Percentiles rank a stretch among this genome's conserved stretches.
Conservation (phyloP, 1,140 invertebrate species). For the Oscheius sp. region DNA sequence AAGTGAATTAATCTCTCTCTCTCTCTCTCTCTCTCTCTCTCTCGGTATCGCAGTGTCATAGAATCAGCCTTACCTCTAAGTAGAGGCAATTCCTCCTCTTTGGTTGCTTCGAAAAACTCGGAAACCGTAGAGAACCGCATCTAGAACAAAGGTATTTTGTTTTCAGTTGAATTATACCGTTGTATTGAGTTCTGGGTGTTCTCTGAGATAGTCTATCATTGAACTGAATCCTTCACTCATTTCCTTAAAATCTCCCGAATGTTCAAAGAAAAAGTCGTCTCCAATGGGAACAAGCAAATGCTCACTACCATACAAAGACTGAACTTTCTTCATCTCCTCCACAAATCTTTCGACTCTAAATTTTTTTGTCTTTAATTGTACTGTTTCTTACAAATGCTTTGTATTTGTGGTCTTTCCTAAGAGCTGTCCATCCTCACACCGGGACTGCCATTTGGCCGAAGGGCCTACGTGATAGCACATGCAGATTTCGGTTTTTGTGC, state of each 20-base stretch:
- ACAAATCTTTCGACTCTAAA: constrained; percentile 28
- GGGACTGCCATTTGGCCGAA: constrained; percentile 18
- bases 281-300: constrained; percentile 38
- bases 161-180: constrained; percentile 12
- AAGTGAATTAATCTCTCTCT: constrained; percentile 66
- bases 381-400: neutral
- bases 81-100: constrained; percentile 41
- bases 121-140: constrained; percentile 78
- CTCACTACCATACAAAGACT: constrained; percentile 25
- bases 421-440: neutral
- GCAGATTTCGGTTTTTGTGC: constrained; percentile 23
- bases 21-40: too few species aligned
- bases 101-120: constrained; percentile 80
- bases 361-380: too few species aligned
- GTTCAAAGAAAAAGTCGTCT: constrained; percentile 42
- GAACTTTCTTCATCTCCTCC: constrained; percentile 20
- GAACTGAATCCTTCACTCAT: constrained; percentile 80
- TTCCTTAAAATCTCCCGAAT: constrained; percentile 11
- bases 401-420: constrained; percentile 20
- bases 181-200: constrained; percentile 56
- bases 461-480: constrained; percentile 43
- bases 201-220: constrained; percentile 81
- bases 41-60: too few species aligned
- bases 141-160: constrained; percentile 23
- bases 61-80: constrained; percentile 18